A percentile compares a stretch with the other conserved stretches of the same genome.
Conservation (phyloP, 2,888 invertebrate genomes). For the Esperia sulphurella region DNA sequence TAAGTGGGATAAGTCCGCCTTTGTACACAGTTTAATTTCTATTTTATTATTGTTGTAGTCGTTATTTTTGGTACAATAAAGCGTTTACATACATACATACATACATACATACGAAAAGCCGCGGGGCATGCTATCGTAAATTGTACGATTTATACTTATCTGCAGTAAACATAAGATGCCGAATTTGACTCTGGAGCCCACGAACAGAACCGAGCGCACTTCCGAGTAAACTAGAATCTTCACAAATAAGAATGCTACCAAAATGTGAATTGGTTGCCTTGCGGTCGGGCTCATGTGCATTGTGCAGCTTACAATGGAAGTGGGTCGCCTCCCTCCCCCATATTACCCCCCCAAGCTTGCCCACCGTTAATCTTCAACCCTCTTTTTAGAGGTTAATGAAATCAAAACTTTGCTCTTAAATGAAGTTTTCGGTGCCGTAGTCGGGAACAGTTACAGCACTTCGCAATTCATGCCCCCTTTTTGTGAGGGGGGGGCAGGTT, state of each 20-base stretch:
- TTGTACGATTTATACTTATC: too few relatives aligned
- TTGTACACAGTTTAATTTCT: too few relatives aligned
- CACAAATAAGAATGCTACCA: neutral
- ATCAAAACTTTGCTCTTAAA: constrained; percentile 7
- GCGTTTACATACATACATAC: too few relatives aligned
- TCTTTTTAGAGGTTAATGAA: constrained; percentile 7
- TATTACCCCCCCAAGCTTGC: neutral
- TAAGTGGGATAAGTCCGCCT: too few relatives aligned
- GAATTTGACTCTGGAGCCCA: too few relatives aligned
- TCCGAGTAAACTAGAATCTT: neutral
- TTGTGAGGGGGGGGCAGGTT: neutral
- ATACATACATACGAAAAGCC: too few relatives aligned
- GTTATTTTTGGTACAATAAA: too few relatives aligned
- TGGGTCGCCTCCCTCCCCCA: neutral
- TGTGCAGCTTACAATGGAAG: constrained; percentile 2
- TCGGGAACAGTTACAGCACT: neutral
- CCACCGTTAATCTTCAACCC: neutral
- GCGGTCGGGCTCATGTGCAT: neutral
- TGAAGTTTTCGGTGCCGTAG: neutral
- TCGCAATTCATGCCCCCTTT: neutral
- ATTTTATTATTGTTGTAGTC: too few relatives aligned
- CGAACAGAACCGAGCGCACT: too few relatives aligned
- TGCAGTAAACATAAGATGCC: too few relatives aligned
- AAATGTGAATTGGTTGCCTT: neutral
- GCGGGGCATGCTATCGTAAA: too few relatives aligned